phyloP scores from a whole-genome alignment of 2,888 invertebrate species.

The Dendrolimus houi region DNA sequence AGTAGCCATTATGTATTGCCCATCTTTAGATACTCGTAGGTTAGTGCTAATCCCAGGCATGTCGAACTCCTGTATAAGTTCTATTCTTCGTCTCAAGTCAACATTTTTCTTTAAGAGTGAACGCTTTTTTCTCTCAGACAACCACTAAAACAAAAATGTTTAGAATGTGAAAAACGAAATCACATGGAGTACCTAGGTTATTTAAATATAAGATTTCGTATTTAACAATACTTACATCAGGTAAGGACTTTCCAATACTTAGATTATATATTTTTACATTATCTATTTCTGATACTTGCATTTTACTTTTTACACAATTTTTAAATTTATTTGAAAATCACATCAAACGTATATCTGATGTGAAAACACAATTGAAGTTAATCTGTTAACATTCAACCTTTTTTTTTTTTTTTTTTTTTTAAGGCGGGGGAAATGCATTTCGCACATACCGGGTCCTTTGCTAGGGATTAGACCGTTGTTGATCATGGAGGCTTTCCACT shows the following conservation, averaged over 20 bases:
- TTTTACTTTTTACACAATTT: slow-evolving; percentile 51
- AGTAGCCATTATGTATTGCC: slow-evolving; percentile 93
- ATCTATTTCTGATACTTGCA: slow-evolving; percentile 96
- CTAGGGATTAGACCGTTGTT: too few species aligned
- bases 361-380: too few species aligned
- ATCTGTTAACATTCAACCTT: too few species aligned
- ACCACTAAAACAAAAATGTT: slow-evolving; percentile 80
- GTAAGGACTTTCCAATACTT: slow-evolving; percentile 96
- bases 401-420: too few species aligned
- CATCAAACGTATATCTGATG: not conserved
- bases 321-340: not conserved
- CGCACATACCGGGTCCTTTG: too few species aligned
- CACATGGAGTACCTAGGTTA: not conserved
- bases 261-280: slow-evolving; percentile 98
- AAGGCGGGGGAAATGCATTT: too few species aligned
- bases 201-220: slow-evolving; percentile 5
- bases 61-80: slow-evolving; percentile 98
- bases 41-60: slow-evolving; percentile 97
- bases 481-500: too few species aligned
- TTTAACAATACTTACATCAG: slow-evolving; percentile 84
- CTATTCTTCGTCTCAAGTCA: slow-evolving; percentile 92
- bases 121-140: slow-evolving; percentile 88
- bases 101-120: slow-evolving; percentile 91
- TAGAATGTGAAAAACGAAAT: not conserved
- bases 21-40: slow-evolving; percentile 91